Evolutionary conservation across 92 coral and sea anemone genomes (phyloP).

Genomic region (Blastomussa wellsi): DNA sequence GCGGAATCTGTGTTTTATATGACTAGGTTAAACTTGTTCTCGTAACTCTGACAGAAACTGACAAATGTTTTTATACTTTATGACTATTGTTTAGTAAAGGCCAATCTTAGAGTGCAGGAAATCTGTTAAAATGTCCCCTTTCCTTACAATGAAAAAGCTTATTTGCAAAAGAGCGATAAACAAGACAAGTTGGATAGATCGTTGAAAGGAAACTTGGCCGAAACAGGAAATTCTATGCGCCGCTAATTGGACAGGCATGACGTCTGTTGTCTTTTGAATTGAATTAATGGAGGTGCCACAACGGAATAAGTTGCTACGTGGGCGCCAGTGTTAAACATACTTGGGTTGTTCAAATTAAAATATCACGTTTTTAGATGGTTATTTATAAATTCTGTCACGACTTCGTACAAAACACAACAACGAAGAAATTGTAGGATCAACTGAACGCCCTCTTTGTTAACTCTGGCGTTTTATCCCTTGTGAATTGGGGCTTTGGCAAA

Average conservation of each 20-base stretch:
- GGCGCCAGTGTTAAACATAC: background rate
- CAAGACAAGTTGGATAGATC: background rate
- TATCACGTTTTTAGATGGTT: background rate
- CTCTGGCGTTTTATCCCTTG: background rate
- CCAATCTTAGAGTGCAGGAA: background rate
- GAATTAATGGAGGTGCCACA: background rate
- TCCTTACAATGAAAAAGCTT: background rate
- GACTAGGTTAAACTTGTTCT: too few species aligned
- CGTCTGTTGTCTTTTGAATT: background rate
- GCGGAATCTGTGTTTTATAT: too few species aligned
- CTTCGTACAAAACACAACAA: background rate
- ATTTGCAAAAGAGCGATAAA: background rate
- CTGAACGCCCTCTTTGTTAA: background rate
- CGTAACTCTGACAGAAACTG: too few species aligned
- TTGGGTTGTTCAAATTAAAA: background rate
- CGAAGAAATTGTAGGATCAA: background rate
- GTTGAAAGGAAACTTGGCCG: background rate
- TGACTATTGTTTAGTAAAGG: background rate
- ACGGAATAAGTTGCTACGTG: background rate
- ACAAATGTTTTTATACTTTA: too few species aligned
- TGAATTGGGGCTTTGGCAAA: background rate
- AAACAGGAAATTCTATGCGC: background rate
- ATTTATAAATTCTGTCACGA: background rate
- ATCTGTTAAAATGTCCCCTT: background rate
- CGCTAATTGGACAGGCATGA: background rate